Percentiles rank a stretch among this genome's conserved stretches.
These are phyloP conservation scores for Dysmachus trigonus DNA, from an alignment of 2,888 invertebrate species.

Conservation along the genomic window DNA sequence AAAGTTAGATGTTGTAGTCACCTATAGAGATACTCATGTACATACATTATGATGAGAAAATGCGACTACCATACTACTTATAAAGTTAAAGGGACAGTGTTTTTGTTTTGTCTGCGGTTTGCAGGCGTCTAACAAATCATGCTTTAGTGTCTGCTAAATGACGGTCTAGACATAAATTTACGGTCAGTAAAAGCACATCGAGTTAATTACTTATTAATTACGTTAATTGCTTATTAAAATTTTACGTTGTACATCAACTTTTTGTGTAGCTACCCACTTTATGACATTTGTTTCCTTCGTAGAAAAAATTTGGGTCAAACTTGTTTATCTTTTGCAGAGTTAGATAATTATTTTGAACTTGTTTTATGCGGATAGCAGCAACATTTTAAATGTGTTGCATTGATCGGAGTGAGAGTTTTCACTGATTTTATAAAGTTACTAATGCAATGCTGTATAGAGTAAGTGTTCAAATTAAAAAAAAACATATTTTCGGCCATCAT, in stretches of 20 bases:
- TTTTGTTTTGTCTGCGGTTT: not conserved
- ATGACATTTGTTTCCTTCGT: not conserved
- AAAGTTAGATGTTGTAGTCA: not conserved
- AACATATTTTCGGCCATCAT: no score
- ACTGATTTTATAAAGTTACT: not conserved
- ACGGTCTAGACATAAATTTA: not conserved
- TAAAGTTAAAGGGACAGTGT: not conserved
- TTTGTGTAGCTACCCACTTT: not conserved
- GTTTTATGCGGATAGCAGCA: not conserved
- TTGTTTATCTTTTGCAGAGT: not conserved
- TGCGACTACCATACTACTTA: not conserved
- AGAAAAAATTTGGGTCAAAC: not conserved
- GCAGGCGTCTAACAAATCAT: not conserved
- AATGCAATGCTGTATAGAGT: not conserved
- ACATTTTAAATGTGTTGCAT: not conserved
- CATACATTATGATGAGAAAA: not conserved
- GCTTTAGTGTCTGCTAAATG: not conserved
- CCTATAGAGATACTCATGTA: not conserved
- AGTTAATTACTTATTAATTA: not conserved
- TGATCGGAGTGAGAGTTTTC: not conserved
- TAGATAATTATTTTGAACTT: not conserved
- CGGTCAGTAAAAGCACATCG: not conserved
- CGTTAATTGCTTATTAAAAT: not conserved
- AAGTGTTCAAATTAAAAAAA: not conserved
- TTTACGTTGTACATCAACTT: not conserved